These are phyloP conservation scores for Drosophila sp. DNA, from an alignment of 1,140 invertebrate genomes.

Conservation along the genomic window DNA sequence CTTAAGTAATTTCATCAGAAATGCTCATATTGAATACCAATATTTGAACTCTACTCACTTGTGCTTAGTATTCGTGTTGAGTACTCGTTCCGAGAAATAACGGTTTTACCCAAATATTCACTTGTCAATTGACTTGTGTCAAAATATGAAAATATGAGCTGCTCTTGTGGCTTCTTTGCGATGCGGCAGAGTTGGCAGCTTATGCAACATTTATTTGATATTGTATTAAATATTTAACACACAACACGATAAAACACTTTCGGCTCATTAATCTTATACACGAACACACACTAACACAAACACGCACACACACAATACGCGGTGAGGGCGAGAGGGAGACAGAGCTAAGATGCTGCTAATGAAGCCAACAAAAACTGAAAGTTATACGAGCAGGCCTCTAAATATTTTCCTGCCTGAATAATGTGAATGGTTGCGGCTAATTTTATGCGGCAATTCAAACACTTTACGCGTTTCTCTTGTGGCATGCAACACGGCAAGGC, in stretches of 20 bases:
- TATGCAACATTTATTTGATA: constrained; percentile 80
- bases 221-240: constrained; percentile 80
- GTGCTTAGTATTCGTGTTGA: constrained; percentile 2
- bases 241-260: constrained; percentile 82
- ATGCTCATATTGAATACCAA: constrained; percentile 13
- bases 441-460: constrained; percentile 11
- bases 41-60: constrained; percentile 29
- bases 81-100: constrained; percentile 3
- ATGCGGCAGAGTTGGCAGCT: constrained; percentile 62
- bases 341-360: constrained; percentile 54
- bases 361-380: constrained; percentile 48
- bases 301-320: background rate
- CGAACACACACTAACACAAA: constrained; percentile 13
- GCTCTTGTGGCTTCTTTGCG: constrained; percentile 5
- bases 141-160: constrained; percentile 16
- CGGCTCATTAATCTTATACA: constrained; percentile 73
- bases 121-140: constrained; percentile 39
- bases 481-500: constrained; percentile 20
- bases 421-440: constrained; percentile 36
- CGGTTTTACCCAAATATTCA: constrained; percentile 5
- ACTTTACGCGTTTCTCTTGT: constrained; percentile 37
- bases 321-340: constrained; percentile 5
- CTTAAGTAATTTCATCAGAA: constrained; percentile 13
- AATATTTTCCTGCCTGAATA: constrained; percentile 39
- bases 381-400: background rate